Evolutionary conservation across 2,888 invertebrate species (phyloP).

Genomic region (Monopis laevigella): DNA sequence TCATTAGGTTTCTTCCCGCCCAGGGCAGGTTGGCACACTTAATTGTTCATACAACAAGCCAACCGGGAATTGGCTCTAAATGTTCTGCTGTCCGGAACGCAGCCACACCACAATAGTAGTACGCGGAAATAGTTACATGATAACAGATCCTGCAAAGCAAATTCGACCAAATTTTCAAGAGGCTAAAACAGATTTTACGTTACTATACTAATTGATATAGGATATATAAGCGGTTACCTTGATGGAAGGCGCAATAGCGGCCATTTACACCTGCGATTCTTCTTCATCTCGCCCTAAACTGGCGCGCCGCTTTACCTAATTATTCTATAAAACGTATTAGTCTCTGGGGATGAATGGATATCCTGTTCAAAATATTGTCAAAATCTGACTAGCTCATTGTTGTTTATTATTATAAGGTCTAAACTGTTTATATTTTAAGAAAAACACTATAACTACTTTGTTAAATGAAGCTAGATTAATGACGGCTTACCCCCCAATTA

Average conservation of each 20-base stretch:
- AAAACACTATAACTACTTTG: too few species aligned
- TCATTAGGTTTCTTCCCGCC: conserved; percentile 53
- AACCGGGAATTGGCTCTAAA: conserved; percentile 59
- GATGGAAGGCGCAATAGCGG: conserved; percentile 57
- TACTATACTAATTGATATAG: background rate
- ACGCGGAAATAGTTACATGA: conserved; percentile 34
- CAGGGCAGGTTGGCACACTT: conserved; percentile 51
- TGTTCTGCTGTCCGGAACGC: conserved; percentile 51
- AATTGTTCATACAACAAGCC: conserved; percentile 65
- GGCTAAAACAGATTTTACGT: conserved; percentile 34
- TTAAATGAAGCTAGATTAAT: too few species aligned
- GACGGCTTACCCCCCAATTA: too few species aligned
- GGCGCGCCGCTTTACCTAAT: conserved; percentile 57
- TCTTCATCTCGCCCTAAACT: conserved; percentile 62
- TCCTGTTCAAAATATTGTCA: too few species aligned
- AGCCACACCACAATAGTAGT: conserved; percentile 47
- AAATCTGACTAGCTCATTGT: too few species aligned
- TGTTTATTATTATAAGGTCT: too few species aligned
- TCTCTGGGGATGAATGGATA: conserved; percentile 60
- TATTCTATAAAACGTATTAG: conserved; percentile 62
- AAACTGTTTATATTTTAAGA: too few species aligned
- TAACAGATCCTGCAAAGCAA: conserved; percentile 30
- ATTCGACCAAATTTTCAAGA: conserved; percentile 37
- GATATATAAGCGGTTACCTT: conserved; percentile 26
- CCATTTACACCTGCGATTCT: conserved; percentile 64